Base-by-base conservation (phyloP, 2,888 invertebrate species). In the Charanyca ferruginea region DNA sequence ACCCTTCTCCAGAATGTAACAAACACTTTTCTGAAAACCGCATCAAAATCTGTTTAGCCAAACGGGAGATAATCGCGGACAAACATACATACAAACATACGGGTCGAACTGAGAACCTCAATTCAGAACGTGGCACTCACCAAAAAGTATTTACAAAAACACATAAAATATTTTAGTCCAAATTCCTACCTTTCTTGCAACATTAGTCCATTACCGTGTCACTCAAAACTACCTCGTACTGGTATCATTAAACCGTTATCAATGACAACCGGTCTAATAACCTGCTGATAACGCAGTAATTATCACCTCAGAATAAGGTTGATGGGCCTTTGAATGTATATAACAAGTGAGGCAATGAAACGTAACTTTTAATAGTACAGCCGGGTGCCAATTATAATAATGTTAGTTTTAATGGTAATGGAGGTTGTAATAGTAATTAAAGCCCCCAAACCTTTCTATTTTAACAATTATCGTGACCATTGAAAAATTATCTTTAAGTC, bases 211-310 rank as follows among this genome's bases (percentile, higher is more conserved):
- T 32, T 11, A 20, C 22, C 23, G 4, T 49, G 53, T 54, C 73
- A 53, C 42, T 59, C 63, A 71, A 52, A 42, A 18, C 20, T n/a
- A 49, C 45, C 1, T 22, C 11, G 42, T 62, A 55, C 67, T 5
- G 64, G 80, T 69, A 68, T 62, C 59, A 79, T 79, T 79, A 68
- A 61, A 9, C 11, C 9, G 48, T 60, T 68, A 68, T 68, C 76
- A 57, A 20, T 63, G 49, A 45, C 79, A 78, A 75, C 79, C 74
- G 61, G 74, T 75, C 32, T 59, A 59, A 66, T 74, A 66, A 58
- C 61, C 74, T 44, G 53, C 28, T 62, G 66, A 78, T 73, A 73
- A 66, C 22, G 18, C 6, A 16, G 53, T 47, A 25, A 66, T 52
- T 66, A 66, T 62, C 44, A 45, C 61, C 42, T 42, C 18, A 16